Evolutionary conservation across 2,113 vertebrate genomes (phyloP).

Genomic region (Rattus rattus): DNA sequence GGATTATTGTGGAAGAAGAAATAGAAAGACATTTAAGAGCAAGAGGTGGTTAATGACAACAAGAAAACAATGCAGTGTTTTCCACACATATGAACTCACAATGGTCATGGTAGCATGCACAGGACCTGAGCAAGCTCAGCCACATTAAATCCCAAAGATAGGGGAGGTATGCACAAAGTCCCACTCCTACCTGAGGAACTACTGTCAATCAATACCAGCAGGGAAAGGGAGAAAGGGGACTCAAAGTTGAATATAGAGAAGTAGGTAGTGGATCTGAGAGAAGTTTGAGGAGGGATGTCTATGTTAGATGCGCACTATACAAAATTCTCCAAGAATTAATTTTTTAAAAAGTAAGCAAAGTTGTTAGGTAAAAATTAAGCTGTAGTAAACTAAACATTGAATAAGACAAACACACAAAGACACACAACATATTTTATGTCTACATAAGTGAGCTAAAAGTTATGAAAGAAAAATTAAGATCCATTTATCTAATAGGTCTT

Average conservation of each 20-base stretch:
- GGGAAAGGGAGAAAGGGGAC: neutral
- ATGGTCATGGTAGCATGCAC: neutral
- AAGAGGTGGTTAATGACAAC: neutral
- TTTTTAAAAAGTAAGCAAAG: neutral
- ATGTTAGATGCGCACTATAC: neutral
- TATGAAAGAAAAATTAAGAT: constrained; percentile 1
- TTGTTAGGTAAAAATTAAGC: neutral
- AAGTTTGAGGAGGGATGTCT: neutral
- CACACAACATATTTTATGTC: neutral
- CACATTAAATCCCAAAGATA: neutral
- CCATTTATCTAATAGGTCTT: neutral
- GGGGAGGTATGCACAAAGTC: neutral
- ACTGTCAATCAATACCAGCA: neutral
- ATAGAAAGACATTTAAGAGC: neutral
- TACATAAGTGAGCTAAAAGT: neutral
- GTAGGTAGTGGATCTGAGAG: neutral
- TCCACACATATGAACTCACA: neutral
- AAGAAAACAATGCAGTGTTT: neutral
- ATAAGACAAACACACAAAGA: neutral
- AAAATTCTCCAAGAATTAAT: neutral
- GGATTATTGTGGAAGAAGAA: neutral
- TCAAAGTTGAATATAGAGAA: neutral
- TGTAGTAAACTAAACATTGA: neutral
- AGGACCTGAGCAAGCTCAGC: neutral
- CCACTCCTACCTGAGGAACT: neutral